These are phyloP conservation scores for Muscicapa comitata DNA, from an alignment of 2,797 vertebrate species.

Conservation along the genomic window DNA sequence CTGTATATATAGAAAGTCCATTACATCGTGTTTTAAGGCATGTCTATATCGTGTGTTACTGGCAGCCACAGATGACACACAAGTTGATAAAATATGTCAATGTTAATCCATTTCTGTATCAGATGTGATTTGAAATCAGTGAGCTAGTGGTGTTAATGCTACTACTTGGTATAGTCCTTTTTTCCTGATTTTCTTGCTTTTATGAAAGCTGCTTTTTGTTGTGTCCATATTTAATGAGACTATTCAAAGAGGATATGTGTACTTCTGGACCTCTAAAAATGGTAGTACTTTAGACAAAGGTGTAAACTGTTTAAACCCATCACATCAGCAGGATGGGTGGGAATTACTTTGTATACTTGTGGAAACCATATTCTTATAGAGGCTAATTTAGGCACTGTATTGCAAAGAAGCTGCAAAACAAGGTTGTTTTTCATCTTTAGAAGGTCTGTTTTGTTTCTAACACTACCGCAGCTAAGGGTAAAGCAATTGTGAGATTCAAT, in stretches of 20 bases:
- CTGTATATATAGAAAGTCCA: not conserved
- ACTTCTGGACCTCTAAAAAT: not conserved
- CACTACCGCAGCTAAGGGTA: not conserved
- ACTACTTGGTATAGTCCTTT: not conserved
- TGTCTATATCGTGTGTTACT: not conserved
- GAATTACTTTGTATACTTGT: not conserved
- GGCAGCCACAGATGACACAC: accelerated
- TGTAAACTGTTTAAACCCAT: not conserved
- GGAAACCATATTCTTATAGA: not conserved
- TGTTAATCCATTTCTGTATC: not conserved
- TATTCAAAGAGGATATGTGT: not conserved
- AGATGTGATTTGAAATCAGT: not conserved
- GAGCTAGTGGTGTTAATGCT: not conserved
- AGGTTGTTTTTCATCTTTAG: not conserved
- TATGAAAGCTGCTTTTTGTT: not conserved
- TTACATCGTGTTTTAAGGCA: not conserved
- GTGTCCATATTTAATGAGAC: not conserved
- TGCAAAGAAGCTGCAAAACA: not conserved
- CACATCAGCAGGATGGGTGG: not conserved
- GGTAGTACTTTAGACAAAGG: not conserved
- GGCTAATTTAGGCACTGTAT: not conserved
- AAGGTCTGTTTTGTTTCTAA: not conserved
- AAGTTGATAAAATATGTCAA: not conserved
- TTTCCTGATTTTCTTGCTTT: not conserved
- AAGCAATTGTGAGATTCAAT: not conserved